Percentiles rank a stretch among this genome's conserved stretches.
phyloP scores from a whole-genome alignment of 2,113 vertebrate genomes.

The Eretmochelys imbricata region DNA sequence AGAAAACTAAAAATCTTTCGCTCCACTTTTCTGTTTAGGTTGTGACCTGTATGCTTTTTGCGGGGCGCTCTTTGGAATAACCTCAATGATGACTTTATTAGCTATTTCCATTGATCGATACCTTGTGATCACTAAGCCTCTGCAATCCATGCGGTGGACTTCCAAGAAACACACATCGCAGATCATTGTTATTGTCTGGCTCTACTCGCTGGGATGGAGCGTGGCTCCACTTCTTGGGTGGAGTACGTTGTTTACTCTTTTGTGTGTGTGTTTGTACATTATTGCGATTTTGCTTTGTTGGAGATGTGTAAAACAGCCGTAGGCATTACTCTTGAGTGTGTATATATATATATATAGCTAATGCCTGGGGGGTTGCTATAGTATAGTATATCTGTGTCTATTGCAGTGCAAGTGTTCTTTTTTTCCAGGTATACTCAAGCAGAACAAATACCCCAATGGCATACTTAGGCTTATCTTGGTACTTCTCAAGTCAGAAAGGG shows the following conservation, averaged over 20 bases:
- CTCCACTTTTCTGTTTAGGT: slow-evolving; percentile 50
- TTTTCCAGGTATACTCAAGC: neutral
- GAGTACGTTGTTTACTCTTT: slow-evolving; percentile 69
- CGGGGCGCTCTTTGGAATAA: slow-evolving; percentile 77
- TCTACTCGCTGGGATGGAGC: slow-evolving; percentile 73
- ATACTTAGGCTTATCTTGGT: neutral
- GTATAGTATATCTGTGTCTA: accelerated
- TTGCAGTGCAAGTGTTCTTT: neutral
- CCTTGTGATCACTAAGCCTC: slow-evolving; percentile 76
- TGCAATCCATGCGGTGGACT: slow-evolving; percentile 72
- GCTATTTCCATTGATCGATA: slow-evolving; percentile 78
- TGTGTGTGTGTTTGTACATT: neutral
- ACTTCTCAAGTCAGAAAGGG: neutral
- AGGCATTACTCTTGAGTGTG: neutral
- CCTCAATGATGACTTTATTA: slow-evolving; percentile 79
- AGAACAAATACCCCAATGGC: neutral
- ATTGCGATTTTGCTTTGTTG: neutral
- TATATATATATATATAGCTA: neutral
- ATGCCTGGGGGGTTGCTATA: neutral
- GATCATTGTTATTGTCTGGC: slow-evolving; percentile 65
- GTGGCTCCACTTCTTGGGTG: slow-evolving; percentile 73
- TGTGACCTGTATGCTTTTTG: slow-evolving; percentile 79
- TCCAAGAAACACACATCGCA: slow-evolving; percentile 64
- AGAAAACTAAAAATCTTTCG: neutral
- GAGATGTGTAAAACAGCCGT: neutral